A percentile compares a stretch with the other conserved stretches of the same genome.
Evolutionary conservation across 2,797 vertebrate genomes (phyloP).

Genomic region (Myotis pilosus): DNA sequence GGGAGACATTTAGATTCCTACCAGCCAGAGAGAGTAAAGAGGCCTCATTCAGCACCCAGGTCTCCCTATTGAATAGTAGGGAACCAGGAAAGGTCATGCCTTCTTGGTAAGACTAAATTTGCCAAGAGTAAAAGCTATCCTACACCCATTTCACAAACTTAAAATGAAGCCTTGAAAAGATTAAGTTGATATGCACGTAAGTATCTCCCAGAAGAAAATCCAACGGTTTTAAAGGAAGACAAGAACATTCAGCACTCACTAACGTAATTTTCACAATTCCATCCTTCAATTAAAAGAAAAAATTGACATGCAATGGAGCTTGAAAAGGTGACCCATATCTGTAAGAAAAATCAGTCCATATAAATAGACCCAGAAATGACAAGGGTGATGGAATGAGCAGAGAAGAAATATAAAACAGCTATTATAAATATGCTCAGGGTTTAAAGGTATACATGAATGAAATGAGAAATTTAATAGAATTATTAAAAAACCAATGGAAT

Average conservation of each 20-base stretch:
- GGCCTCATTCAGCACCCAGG: background rate
- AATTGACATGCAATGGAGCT: background rate
- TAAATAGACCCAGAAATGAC: background rate
- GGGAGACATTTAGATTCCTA: background rate
- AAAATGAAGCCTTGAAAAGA: slow-evolving; percentile 1
- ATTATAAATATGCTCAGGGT: background rate
- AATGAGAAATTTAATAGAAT: slow-evolving; percentile 1
- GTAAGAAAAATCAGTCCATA: background rate
- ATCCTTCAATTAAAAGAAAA: background rate
- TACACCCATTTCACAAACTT: background rate
- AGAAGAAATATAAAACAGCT: background rate
- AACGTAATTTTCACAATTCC: background rate
- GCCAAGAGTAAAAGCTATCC: background rate
- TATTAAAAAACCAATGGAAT: background rate
- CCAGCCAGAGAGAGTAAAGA: background rate
- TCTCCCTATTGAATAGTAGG: background rate
- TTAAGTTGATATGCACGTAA: background rate
- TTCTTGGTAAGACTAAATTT: slow-evolving; percentile 1
- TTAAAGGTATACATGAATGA: background rate
- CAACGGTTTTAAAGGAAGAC: background rate
- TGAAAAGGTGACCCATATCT: background rate
- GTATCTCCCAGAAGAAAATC: background rate
- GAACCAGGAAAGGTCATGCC: background rate
- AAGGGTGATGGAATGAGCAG: background rate
- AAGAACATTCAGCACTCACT: background rate